Base-by-base conservation (phyloP, 2,113 vertebrate genomes). In the Regulus satrapa region DNA sequence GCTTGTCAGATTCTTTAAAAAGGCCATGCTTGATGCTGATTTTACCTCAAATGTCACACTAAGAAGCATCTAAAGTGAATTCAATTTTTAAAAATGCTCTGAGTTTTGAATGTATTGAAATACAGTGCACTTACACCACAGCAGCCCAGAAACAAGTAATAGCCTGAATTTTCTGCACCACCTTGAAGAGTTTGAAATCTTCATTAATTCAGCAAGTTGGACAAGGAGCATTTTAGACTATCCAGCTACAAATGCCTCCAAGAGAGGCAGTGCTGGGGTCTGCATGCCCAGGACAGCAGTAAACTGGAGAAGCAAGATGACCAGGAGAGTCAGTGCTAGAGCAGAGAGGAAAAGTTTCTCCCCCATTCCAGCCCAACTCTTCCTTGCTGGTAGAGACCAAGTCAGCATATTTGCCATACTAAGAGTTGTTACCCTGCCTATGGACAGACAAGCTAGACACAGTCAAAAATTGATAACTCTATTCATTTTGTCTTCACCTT, bases 11-110 rank as follows among this genome's bases (percentile, higher is more conserved):
- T 92, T 68, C 69, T 87, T 95, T 91, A 83, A 80, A 54, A 59
- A 89, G 67, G 54, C 40, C 43, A 43, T 85, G 25, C 19, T 16
- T 95, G 86, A 87, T 89, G 49, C 54, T 69, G 46, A 49, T 85
- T 89, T 94, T 87, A 69, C 71, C 36, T 92, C 51, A 87, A 61
- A 92, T 59, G 69, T 85, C 85, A 93, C n/a, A 79, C 5, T 14
- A 81, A 89, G 43, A 85, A 58, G 23, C 40, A 51, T 52, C 51
- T 40, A n/a, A 41, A 55, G 56, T 8, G 34, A 89, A 93, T 74
- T 76, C 46, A 54, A 41, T 73, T 17, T 40, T 38, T 3, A 59
- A 79, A 67, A 62, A 32, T 21, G 8, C 9, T 54, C 54, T 45
- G 51, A 51, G 20, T 67, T 93, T 71, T 79, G 11, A 89, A 20